These are phyloP conservation scores for Eidolon dupreanum DNA, from an alignment of 2,797 vertebrate genomes.

Conservation along the genomic window DNA sequence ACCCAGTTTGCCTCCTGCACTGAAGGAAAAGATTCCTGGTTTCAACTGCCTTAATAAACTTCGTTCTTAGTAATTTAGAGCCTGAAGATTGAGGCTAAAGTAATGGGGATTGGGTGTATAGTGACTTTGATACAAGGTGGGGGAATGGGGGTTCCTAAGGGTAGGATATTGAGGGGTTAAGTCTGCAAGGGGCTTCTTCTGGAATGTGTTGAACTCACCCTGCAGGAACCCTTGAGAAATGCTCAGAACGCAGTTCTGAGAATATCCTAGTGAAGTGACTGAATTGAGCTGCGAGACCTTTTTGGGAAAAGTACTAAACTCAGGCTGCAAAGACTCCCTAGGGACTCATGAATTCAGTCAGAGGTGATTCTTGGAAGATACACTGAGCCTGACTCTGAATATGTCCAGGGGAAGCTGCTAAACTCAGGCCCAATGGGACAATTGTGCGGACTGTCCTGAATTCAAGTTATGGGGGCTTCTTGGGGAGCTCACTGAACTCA, in stretches of 20 bases:
- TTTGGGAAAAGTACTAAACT: neutral
- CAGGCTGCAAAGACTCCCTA: neutral
- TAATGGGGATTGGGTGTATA: neutral
- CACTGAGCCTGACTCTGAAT: neutral
- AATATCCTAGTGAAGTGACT: neutral
- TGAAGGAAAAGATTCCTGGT: neutral
- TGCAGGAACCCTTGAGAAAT: neutral
- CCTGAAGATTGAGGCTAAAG: neutral
- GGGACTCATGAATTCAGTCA: neutral
- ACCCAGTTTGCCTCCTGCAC: neutral
- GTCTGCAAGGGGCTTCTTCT: neutral
- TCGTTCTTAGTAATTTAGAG: neutral
- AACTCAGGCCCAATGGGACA: neutral
- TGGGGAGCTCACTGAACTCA: neutral
- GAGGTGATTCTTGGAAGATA: neutral
- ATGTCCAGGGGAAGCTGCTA: neutral
- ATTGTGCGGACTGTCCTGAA: neutral
- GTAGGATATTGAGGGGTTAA: neutral
- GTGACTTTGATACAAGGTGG: neutral
- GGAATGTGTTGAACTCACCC: neutral
- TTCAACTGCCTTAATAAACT: neutral
- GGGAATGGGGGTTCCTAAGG: neutral
- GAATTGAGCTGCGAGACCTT: neutral
- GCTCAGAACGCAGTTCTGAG: neutral
- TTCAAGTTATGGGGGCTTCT: neutral